Base-by-base conservation (phyloP, 2,888 invertebrate species). In the Orchesella flavescens region DNA sequence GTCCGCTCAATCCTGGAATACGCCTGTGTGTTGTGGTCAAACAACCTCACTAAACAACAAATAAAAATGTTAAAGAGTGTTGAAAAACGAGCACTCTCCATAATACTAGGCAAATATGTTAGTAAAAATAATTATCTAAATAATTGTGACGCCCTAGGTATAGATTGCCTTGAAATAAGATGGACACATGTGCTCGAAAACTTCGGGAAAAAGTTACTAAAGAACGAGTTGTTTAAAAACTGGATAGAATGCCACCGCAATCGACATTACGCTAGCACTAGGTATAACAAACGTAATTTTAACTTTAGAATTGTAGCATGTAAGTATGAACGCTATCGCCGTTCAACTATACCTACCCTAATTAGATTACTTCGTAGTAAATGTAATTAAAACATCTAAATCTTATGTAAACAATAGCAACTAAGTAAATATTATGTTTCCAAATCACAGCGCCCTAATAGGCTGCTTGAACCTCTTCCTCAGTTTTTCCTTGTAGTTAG, bases 1-100 rank as follows among this genome's bases (percentile, higher is more conserved):
- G 46, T 78, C 9, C 44, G 78, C 0, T 59, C 59, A 15, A 17
- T 77, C 12, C n/a, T 78, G 0, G 69, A 69, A 17, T 78, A 78
- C 13, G 69, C 69, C 13, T 61, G 49, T 59, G 17, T 59, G 1
- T 17, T 77, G 0, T 77, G 77, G 77, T 57, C 1, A n/a, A 46
- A 21, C 15, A 21, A 53, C 66, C 23, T 77, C 4, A 77, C 68
- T 0, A 1, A 17, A 0, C 17, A 43, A 1, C 66, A 68, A 57
- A 19, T 0, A 1, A 53, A 57, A 19, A 55, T 61, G 19, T 9
- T 76, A 55, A n/a, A 57, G 1, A 66, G 57, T 43, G 76, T 76
- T 7, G 76, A 76, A 66, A 76, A 76, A 23, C 23, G 66, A 19
- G 76, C 76, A 1, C 15, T 76, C 0, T 4, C 13, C 7, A 76